Evolutionary conservation across 2,113 vertebrate species (phyloP).

Genomic region (Pygoscelis antarcticus): DNA sequence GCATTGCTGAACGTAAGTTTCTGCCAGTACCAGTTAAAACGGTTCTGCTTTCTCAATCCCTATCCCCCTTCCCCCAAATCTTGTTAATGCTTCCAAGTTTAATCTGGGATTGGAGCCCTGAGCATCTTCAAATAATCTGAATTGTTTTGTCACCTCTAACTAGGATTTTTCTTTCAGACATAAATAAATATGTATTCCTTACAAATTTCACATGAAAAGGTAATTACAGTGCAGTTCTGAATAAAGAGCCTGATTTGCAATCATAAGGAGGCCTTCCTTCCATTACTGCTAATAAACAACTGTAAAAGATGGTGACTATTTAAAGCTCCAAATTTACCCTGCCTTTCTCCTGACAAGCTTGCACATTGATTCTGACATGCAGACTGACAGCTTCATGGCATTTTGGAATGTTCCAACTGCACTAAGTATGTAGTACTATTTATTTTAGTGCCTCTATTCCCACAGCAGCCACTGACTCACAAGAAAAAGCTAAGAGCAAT

Average conservation of each 20-base stretch:
- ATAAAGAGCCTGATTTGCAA: neutral
- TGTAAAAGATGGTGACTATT: neutral
- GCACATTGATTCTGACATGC: neutral
- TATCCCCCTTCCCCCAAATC: neutral
- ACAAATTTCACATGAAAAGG: neutral
- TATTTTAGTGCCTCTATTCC: conserved; percentile 21
- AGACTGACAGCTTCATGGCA: conserved; percentile 32
- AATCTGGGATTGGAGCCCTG: neutral
- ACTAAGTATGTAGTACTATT: neutral
- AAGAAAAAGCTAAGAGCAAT: conserved; percentile 50
- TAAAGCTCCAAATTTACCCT: neutral
- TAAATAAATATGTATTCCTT: neutral
- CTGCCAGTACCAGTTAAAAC: neutral
- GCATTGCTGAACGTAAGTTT: neutral
- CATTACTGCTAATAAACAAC: neutral
- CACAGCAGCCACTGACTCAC: conserved; percentile 57
- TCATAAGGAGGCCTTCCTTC: neutral
- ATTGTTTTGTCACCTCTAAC: neutral
- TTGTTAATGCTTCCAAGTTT: neutral
- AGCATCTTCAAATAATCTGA: neutral
- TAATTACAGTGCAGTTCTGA: neutral
- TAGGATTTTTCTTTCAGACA: neutral
- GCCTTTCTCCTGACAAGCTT: conserved; percentile 6
- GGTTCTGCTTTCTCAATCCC: neutral
- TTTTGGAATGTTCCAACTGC: conserved; percentile 2